Evolutionary conservation across 2,113 vertebrate species (phyloP).

Genomic region (Dasypus novemcinctus): DNA sequence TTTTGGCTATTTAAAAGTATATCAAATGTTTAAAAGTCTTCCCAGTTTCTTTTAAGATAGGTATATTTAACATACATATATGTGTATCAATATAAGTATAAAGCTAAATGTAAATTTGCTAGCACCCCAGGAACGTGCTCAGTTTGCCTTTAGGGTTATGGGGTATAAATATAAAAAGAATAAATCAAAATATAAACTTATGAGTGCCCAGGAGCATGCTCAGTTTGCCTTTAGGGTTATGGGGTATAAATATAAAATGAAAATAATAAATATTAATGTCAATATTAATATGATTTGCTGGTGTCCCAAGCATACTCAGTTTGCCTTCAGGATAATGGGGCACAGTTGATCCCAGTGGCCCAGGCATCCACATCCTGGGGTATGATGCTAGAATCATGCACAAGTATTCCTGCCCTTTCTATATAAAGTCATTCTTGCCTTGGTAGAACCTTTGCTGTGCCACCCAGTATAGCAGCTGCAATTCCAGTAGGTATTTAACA

Average conservation of each 20-base stretch:
- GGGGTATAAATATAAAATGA: no score
- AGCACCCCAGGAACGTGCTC: background rate
- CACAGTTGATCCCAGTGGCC: accelerated
- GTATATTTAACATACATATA: no score
- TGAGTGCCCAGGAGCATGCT: no score
- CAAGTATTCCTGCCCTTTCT: background rate
- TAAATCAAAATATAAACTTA: no score
- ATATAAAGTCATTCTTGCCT: background rate
- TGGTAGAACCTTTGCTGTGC: no score
- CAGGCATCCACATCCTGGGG: background rate
- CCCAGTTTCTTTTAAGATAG: background rate
- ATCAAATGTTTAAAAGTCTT: background rate
- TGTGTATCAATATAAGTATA: background rate
- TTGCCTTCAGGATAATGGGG: background rate
- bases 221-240: no score
- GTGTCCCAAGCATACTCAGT: background rate
- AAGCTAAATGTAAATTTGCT: no score
- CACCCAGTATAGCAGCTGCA: no score
- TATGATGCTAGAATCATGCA: accelerated
- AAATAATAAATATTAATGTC: no score
- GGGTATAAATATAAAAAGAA: no score
- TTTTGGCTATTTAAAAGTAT: background rate
- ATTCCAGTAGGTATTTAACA: background rate
- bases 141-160: background rate
- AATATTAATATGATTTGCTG: no score